Evolutionary conservation across 2,888 invertebrate genomes (phyloP).

Genomic region (Anarsia innoxiella): DNA sequence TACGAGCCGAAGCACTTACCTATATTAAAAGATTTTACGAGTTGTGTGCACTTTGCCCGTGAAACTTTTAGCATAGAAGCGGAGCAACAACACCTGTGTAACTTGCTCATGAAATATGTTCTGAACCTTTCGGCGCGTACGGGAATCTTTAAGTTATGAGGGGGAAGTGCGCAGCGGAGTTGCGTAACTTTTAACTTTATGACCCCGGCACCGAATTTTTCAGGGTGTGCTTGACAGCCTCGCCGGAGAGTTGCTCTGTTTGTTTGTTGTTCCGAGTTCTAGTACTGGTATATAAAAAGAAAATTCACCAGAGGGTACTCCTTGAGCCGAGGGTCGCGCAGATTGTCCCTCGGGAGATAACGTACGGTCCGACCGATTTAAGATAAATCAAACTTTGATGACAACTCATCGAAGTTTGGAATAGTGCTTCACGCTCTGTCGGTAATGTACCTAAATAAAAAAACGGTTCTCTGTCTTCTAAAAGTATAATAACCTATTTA

Average conservation of each 20-base stretch:
- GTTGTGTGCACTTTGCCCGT: constrained; percentile 25
- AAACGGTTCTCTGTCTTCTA: no score
- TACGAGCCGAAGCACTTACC: constrained; percentile 27
- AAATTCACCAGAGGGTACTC: no score
- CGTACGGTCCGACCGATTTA: no score
- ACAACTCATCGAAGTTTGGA: no score
- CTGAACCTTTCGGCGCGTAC: constrained; percentile 9
- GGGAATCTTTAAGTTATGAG: constrained; percentile 14
- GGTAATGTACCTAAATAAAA: no score
- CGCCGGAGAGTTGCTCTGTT: neutral
- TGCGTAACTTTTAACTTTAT: constrained; percentile 15
- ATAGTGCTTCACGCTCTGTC: no score
- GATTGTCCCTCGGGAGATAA: no score
- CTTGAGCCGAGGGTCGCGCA: no score
- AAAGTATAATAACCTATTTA: no score
- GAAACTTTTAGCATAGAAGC: constrained; percentile 23
- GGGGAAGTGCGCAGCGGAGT: constrained; percentile 9
- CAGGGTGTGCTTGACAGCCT: constrained; percentile 4
- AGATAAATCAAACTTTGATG: no score
- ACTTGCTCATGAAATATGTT: constrained; percentile 18
- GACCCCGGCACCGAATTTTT: constrained; percentile 3
- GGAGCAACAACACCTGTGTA: constrained; percentile 25
- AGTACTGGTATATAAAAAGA: constrained; percentile 2
- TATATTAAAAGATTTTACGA: constrained; percentile 40
- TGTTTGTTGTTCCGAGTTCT: constrained; percentile 2